These are phyloP conservation scores for Pangasius macronema DNA, from an alignment of 2,797 vertebrate genomes.

Conservation along the genomic window DNA sequence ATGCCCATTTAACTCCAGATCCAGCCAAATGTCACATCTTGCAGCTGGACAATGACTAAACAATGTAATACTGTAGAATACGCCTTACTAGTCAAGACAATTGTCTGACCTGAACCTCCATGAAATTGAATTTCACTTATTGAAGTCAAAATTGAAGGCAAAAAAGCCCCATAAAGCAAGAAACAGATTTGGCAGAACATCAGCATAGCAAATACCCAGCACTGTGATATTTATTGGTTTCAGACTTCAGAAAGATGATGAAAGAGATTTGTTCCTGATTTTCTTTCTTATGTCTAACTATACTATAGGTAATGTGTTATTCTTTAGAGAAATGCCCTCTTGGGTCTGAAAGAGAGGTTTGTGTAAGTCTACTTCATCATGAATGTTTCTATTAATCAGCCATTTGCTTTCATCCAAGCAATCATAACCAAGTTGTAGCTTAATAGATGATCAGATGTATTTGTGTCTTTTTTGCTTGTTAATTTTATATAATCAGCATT, in stretches of 20 bases:
- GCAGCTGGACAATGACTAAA: not conserved
- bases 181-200: not conserved
- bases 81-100: not conserved
- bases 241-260: not conserved
- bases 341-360: not conserved
- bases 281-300: not conserved
- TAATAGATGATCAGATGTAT: not conserved
- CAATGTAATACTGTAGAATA: not conserved
- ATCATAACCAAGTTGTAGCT: not conserved
- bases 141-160: not conserved
- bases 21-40: not conserved
- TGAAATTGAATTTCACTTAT: not conserved
- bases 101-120: not conserved
- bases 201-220: not conserved
- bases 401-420: not conserved
- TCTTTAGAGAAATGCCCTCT: not conserved
- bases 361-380: not conserved
- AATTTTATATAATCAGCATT: not conserved
- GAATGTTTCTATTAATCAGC: not conserved
- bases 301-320: not conserved
- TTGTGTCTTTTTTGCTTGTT: not conserved
- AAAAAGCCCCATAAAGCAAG: not conserved
- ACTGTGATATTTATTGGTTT: not conserved
- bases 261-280: not conserved
- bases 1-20: not conserved